Evolutionary conservation across 2,113 vertebrate genomes (phyloP).

Genomic region (Chunga burmeisteri): DNA sequence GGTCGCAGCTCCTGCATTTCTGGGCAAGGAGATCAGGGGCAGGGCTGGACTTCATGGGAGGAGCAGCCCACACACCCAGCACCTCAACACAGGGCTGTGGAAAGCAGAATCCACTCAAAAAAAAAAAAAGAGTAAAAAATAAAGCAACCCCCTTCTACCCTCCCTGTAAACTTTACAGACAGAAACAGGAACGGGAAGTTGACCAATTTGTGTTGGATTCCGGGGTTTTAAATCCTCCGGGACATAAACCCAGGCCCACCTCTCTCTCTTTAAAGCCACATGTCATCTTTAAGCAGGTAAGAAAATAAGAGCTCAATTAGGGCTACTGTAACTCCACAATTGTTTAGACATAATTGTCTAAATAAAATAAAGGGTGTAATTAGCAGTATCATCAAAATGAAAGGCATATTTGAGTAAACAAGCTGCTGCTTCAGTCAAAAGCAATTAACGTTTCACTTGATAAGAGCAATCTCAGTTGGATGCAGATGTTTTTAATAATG

Average conservation of each 20-base stretch:
- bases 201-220: background rate
- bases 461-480: constrained; percentile 45
- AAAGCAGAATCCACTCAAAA: background rate
- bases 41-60: background rate
- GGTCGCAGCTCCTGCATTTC: background rate
- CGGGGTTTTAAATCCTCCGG: background rate
- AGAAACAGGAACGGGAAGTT: background rate
- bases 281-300: background rate
- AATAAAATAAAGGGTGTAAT: constrained; percentile 45
- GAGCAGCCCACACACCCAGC: background rate
- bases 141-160: background rate
- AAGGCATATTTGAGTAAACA: constrained; percentile 47
- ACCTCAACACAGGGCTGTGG: background rate
- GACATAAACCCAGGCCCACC: background rate
- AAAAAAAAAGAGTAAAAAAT: background rate
- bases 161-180: background rate
- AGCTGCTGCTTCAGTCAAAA: constrained; percentile 37
- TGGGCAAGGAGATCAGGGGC: background rate
- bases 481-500: constrained; percentile 68
- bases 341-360: constrained; percentile 53
- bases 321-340: constrained; percentile 14
- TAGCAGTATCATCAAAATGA: constrained; percentile 26
- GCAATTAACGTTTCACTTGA: constrained; percentile 45
- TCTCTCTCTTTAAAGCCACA: background rate
- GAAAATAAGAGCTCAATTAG: background rate